Evolutionary conservation across 2,888 invertebrate species (phyloP).

Genomic region (Papilio protenor): DNA sequence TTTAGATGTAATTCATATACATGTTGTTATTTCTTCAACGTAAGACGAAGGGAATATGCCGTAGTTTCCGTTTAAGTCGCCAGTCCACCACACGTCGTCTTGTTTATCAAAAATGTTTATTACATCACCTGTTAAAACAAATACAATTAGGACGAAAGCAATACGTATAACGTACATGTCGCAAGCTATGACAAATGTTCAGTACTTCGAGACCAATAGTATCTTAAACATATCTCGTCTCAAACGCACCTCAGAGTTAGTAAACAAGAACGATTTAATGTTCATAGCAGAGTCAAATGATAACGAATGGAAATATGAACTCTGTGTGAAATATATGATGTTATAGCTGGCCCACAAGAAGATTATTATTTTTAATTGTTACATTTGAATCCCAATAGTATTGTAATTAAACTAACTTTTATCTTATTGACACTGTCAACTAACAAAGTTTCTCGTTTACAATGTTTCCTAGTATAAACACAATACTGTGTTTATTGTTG

Average conservation of each 20-base stretch:
- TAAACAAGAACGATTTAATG: not conserved
- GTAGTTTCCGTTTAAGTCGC: constrained; percentile 92
- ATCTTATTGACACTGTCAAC: not conserved
- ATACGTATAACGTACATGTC: not conserved
- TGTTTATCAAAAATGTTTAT: constrained; percentile 95
- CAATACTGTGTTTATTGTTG: not conserved
- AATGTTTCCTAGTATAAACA: no score
- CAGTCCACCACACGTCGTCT: constrained; percentile 98
- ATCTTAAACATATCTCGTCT: not conserved
- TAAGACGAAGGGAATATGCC: constrained; percentile 98
- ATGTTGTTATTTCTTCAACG: constrained; percentile 90
- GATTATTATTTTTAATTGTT: not conserved
- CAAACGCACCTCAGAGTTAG: not conserved
- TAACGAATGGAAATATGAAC: not conserved
- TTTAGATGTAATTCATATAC: constrained; percentile 59
- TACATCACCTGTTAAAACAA: constrained; percentile 87
- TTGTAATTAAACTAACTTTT: not conserved
- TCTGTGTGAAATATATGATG: not conserved
- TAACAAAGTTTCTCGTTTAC: no score
- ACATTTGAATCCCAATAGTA: not conserved
- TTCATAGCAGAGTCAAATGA: not conserved
- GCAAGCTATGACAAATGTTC: not conserved
- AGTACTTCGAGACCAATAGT: not conserved
- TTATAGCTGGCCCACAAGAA: not conserved
- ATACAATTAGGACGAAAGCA: constrained; percentile 12